A percentile compares a stretch with the other conserved stretches of the same genome.
These are phyloP conservation scores for Cyphomyrus plagiostoma DNA, from an alignment of 2,113 vertebrate species.

Conservation along the genomic window DNA sequence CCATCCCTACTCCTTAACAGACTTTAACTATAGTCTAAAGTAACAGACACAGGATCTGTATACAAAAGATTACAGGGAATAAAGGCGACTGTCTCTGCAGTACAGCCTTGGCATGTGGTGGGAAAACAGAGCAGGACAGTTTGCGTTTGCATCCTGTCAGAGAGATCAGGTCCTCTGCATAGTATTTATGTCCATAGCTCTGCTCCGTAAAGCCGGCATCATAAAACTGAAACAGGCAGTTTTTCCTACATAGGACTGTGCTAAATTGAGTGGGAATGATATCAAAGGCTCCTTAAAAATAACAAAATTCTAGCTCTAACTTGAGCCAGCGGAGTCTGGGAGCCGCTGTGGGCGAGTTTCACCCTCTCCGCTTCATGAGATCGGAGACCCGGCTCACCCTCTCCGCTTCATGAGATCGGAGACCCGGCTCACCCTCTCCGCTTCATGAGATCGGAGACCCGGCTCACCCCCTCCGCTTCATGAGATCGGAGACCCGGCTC, in stretches of 20 bases:
- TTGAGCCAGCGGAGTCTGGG: not conserved
- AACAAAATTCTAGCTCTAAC: slow-evolving; percentile 23
- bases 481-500: too few relatives aligned
- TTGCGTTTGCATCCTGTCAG: slow-evolving; percentile 25
- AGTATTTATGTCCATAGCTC: slow-evolving; percentile 23
- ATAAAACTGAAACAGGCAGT: slow-evolving; percentile 30
- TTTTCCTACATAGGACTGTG: slow-evolving; percentile 27
- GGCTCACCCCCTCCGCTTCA: too few relatives aligned
- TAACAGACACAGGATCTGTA: slow-evolving; percentile 22
- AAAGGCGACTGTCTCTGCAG: slow-evolving; percentile 28
- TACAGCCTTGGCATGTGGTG: slow-evolving; percentile 29
- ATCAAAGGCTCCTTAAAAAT: slow-evolving; percentile 25
- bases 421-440: too few relatives aligned
- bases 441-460: too few relatives aligned
- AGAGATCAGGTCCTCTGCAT: slow-evolving; percentile 9
- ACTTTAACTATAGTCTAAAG: slow-evolving; percentile 20
- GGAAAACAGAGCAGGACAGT: slow-evolving; percentile 27
- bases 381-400: not conserved
- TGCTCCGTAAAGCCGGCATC: slow-evolving; percentile 29
- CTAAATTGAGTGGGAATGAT: slow-evolving; percentile 25
- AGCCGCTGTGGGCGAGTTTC: not conserved
- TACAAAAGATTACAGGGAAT: slow-evolving; percentile 19
- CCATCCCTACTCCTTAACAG: slow-evolving; percentile 2
- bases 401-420: too few relatives aligned
- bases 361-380: not conserved